A percentile compares a stretch with the other conserved stretches of the same genome.
These are phyloP conservation scores for Epiblema foenella DNA, from an alignment of 2,888 invertebrate genomes.

Conservation along the genomic window DNA sequence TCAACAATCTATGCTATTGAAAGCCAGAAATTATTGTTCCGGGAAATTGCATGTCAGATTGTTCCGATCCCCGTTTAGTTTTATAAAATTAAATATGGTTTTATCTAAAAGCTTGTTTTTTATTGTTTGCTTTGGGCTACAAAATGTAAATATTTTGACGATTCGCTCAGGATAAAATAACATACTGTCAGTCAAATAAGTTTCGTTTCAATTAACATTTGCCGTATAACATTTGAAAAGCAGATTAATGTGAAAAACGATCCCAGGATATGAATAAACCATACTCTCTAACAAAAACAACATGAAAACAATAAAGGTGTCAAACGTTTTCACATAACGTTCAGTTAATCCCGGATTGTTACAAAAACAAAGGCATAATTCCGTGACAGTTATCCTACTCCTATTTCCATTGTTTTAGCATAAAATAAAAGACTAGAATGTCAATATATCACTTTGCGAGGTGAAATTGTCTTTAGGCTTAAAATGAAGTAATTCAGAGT, in stretches of 20 bases:
- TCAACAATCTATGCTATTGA: slow-evolving; percentile 3
- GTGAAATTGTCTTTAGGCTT: slow-evolving; percentile 22
- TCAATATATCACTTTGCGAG: slow-evolving; percentile 14
- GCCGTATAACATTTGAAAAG: neutral
- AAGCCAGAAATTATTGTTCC: slow-evolving; percentile 1
- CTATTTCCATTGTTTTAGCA: neutral
- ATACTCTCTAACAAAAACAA: neutral
- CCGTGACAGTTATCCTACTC: slow-evolving; percentile 5
- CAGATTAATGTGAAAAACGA: neutral
- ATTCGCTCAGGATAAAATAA: too few species aligned
- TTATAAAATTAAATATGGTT: neutral
- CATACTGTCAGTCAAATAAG: neutral
- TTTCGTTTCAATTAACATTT: neutral
- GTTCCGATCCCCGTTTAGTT: slow-evolving; percentile 1
- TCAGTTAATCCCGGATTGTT: neutral
- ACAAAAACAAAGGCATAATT: slow-evolving; percentile 4
- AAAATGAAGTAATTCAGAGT: neutral
- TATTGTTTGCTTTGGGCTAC: too few species aligned
- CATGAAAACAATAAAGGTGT: slow-evolving; percentile 1
- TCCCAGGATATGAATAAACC: neutral
- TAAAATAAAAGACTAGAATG: slow-evolving; percentile 1
- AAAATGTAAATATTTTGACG: too few species aligned
- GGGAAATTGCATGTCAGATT: neutral
- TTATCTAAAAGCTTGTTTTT: neutral
- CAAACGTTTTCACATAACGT: slow-evolving; percentile 9